phyloP scores from a whole-genome alignment of 1,140 invertebrate species.

The Drosophila melanica region DNA sequence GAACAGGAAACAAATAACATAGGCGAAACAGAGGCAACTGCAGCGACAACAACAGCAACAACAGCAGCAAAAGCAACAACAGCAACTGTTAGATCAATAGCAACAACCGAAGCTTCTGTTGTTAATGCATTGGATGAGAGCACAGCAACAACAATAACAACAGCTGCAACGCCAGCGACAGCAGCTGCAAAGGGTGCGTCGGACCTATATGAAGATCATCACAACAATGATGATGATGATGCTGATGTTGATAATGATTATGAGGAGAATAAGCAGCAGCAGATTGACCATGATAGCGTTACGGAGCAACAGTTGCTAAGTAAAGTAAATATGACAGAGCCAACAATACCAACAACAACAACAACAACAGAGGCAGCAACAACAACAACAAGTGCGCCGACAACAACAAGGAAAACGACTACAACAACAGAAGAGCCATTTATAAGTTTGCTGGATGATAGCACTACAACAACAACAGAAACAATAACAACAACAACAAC shows the following conservation, averaged over 20 bases:
- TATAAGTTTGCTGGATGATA: no score
- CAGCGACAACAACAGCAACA: constrained; percentile 30
- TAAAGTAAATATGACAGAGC: constrained; percentile 52
- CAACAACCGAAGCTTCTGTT: constrained; percentile 27
- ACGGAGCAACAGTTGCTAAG: constrained; percentile 42
- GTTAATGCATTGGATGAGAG: constrained; percentile 25
- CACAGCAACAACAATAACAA: constrained; percentile 34
- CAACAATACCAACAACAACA: constrained; percentile 28
- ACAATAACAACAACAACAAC: constrained; percentile 3
- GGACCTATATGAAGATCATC: constrained; percentile 8
- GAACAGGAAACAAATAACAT: constrained; percentile 67
- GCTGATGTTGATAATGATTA: constrained; percentile 26
- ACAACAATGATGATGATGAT: constrained; percentile 15
- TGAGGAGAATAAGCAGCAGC: constrained; percentile 27
- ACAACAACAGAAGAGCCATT: constrained; percentile 6
- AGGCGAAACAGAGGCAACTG: constrained; percentile 37
- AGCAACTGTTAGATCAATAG: constrained; percentile 2
- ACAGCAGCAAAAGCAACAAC: constrained; percentile 19
- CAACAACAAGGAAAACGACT: constrained; percentile 24
- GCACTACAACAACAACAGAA: constrained; percentile 22
- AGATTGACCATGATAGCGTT: constrained; percentile 34
- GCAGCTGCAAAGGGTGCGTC: constrained; percentile 10
- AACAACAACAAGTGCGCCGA: constrained; percentile 25
- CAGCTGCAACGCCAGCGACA: constrained; percentile 39
- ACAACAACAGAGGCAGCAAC: constrained; percentile 18